These are phyloP conservation scores for Invenusta paracnida DNA, from an alignment of 2,888 invertebrate species.

Conservation along the genomic window DNA sequence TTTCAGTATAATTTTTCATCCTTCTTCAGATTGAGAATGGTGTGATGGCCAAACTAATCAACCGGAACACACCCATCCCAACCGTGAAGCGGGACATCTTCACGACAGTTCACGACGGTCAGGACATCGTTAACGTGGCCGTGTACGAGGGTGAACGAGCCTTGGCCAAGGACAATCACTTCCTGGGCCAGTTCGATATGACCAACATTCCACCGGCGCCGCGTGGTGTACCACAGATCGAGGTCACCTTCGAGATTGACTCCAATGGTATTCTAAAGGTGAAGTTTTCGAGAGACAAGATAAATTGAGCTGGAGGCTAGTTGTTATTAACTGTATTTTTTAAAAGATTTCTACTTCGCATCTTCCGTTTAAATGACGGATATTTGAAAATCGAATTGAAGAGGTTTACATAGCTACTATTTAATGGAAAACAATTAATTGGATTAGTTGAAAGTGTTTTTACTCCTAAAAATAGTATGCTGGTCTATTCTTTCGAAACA, in stretches of 20 bases:
- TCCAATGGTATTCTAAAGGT: slow-evolving; percentile 64
- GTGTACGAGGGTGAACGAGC: slow-evolving; percentile 94
- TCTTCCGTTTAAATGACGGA: no score
- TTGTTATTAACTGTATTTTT: neutral
- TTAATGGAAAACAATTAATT: no score
- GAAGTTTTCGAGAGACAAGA: no score
- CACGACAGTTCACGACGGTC: slow-evolving; percentile 97
- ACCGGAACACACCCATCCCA: slow-evolving; percentile 94
- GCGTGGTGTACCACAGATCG: slow-evolving; percentile 62
- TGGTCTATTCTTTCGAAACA: no score
- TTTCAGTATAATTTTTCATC: no score
- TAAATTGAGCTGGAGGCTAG: no score
- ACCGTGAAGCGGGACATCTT: slow-evolving; percentile 99
- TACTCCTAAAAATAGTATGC: no score
- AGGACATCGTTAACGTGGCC: slow-evolving; percentile 96
- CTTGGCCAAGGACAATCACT: slow-evolving; percentile 98
- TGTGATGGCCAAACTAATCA: slow-evolving; percentile 97
- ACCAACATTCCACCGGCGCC: slow-evolving; percentile 79
- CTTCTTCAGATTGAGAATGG: slow-evolving; percentile 92
- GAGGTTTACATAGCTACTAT: no score
- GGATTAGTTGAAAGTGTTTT: no score
- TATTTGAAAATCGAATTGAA: no score
- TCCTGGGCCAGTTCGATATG: slow-evolving; percentile 93
- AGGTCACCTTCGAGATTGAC: slow-evolving; percentile 48
- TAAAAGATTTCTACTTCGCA: no score